Base-by-base conservation (phyloP, 2,888 invertebrate genomes). In the Toxonevra muliebris region DNA sequence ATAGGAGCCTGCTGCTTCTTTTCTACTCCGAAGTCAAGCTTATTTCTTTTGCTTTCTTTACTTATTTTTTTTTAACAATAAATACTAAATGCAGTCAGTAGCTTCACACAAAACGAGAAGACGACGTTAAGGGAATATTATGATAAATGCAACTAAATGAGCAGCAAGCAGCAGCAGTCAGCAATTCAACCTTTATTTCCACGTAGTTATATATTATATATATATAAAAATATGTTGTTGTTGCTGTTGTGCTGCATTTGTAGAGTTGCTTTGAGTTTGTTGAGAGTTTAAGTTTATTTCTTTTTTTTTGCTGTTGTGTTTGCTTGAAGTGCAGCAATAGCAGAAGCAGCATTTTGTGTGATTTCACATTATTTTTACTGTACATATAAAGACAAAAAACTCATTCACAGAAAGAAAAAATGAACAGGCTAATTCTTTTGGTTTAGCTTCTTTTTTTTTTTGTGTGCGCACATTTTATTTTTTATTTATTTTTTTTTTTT, bases 131-230 rank as follows among this genome's bases (percentile, higher is more conserved):
- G 68, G 69, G 66, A 63, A 66, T 68, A 69, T 71, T 75, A 69
- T 71, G 69, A 74, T 70, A 74, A 74, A 74, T 68, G 73, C 64
- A 67, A 63, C 71, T 70, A 75, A 75, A 72, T 72, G 73, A 75
- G 61, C 74, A 75, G 68, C 60, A n/a, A 17, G 42, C 52, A 59
- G 57, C 45, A 2, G 19, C 55, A 54, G 17, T 48, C n/a, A 13
- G 30, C 30, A 17, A 43, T 20, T 17, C 5, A 15, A 19, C 54
- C 54, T 55, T 15, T 43, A n/a, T 42, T 30, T 57, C 42, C 11
- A 40, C 30, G 20, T 30, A 30, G 2, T 30, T 30, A 30, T 5
- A 45, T 13, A 13, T n/a, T n/a, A n/a, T n/a, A n/a, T n/a, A n/a
- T n/a, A 48, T 17, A 17, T 12, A 15, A 17, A 59, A 17, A 59